Conservation (phyloP, 1,140 invertebrate genomes). For the Galleria mellonella region DNA sequence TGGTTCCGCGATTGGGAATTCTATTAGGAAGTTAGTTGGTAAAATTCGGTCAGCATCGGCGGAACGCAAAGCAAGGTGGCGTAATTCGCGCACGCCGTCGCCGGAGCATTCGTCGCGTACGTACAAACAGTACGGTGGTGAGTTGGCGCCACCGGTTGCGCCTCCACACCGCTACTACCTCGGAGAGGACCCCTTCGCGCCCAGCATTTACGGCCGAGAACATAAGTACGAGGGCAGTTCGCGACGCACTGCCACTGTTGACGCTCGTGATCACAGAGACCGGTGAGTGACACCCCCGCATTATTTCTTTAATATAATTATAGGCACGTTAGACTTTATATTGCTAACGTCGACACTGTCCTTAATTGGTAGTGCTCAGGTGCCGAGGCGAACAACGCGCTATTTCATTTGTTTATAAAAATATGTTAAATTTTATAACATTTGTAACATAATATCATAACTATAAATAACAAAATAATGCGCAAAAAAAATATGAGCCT, state of each 20-base stretch:
- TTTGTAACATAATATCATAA: not conserved
- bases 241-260: conserved; percentile 47
- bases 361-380: not conserved
- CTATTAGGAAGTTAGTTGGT: conserved; percentile 84
- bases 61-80: conserved; percentile 80
- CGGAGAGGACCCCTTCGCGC: conserved; percentile 87
- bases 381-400: no score
- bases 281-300: conserved; percentile 28
- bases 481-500: conserved; percentile 22
- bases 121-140: conserved; percentile 70
- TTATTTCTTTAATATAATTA: not conserved
- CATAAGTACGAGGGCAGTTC: conserved; percentile 82
- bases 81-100: conserved; percentile 74
- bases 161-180: conserved; percentile 85
- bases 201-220: conserved; percentile 86
- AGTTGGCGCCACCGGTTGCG: conserved; percentile 69
- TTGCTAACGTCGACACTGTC: not conserved
- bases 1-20: conserved; percentile 78
- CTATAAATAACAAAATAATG: conserved; percentile 1
- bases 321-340: no score
- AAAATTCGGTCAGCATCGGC: conserved; percentile 84
- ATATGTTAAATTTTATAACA: no score
- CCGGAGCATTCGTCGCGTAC: conserved; percentile 66
- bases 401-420: no score
- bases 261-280: conserved; percentile 60